These are phyloP conservation scores for Promerops cafer DNA, from an alignment of 2,113 vertebrate genomes.

Conservation along the genomic window DNA sequence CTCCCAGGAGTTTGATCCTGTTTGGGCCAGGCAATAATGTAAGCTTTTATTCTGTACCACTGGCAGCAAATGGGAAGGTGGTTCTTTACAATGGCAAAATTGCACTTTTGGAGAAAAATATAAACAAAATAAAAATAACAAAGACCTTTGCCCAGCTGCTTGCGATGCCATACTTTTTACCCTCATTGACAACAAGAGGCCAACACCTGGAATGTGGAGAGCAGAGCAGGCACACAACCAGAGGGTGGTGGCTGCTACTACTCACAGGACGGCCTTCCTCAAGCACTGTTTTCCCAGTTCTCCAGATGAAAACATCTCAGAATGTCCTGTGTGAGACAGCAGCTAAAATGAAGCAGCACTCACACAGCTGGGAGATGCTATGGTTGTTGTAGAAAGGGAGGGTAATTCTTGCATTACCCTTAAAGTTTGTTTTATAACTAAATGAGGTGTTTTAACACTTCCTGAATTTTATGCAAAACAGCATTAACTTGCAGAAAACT, in stretches of 20 bases:
- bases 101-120: neutral
- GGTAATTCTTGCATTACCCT: neutral
- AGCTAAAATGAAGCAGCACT: neutral
- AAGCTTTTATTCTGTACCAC: neutral
- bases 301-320: neutral
- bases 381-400: neutral
- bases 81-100: neutral
- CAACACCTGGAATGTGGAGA: neutral
- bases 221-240: neutral
- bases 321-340: neutral
- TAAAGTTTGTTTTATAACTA: neutral
- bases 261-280: neutral
- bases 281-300: neutral
- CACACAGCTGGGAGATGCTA: neutral
- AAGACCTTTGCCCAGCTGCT: neutral
- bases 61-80: neutral
- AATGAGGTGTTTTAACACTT: neutral
- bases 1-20: neutral
- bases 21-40: neutral
- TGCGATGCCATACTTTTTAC: neutral
- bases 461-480: neutral
- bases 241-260: neutral
- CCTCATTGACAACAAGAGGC: neutral
- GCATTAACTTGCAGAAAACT: neutral
- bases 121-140: neutral